Base-by-base conservation (phyloP, 2,888 invertebrate genomes). In the Pecten maximus region DNA sequence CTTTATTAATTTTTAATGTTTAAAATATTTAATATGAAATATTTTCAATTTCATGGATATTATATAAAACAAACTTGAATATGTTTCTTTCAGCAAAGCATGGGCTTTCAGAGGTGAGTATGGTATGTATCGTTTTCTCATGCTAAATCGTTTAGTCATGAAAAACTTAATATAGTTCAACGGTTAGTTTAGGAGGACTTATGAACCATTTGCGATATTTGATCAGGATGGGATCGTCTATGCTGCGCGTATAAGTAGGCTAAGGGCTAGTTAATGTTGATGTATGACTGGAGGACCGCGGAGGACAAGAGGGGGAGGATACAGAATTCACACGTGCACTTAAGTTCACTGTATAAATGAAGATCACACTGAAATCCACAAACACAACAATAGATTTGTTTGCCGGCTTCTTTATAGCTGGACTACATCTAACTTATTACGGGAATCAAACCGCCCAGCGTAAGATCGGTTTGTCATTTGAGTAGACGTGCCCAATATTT, bases 401-500 rank as follows among this genome's bases (percentile, higher is more conserved):
- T 74, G 74, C 74, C 28, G 23, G 74, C 74, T 35, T 74, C 74
- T 35, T 74, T 74, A 74, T 74, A 74, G 74, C 74, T 28, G 35
- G 10, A 35, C 28, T 74, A 74, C 35, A 74, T 28, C 74, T 10
- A 2, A 74, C 74, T 74, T 74, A 74, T 74, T 74, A 74, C 74
- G 3, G 74, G 74, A 28, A 74, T 74, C 74, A 74, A 74, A 35
- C 74, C 74, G 74, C 35, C 23, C 74, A 35, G 35, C 74, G 74
- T 74, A 74, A 74, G 74, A 28, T 28, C 74, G 15, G 74, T 35
- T 35, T 74, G 54, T 88, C 23, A 74, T 74, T 15, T 74, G 89
- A 89, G 40, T n/a, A 40, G 89, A 40, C 40, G 40, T 89, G 40
- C n/a, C 44, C 74, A 74, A 74, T 74, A 74, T 35, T 35, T 74